Conservation (phyloP, 2,888 invertebrate species). For the Elmis aenea region DNA sequence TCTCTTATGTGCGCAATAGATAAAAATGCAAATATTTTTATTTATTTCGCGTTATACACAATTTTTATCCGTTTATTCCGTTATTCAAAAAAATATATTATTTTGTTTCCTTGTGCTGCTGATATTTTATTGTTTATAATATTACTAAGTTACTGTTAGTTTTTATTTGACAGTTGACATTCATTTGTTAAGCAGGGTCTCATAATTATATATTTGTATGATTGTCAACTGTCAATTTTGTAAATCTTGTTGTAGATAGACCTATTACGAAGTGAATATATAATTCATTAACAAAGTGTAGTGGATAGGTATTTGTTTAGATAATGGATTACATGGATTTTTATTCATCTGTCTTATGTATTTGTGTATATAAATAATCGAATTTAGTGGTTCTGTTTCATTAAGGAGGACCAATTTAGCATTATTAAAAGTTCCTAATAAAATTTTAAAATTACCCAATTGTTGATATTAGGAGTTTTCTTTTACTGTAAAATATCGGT, state of each 20-base stretch:
- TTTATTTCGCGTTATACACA: too few species aligned
- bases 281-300: slow-evolving; percentile 30
- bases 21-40: too few species aligned
- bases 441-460: slow-evolving; percentile 20
- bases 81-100: too few species aligned
- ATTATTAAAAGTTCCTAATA: slow-evolving; percentile 43
- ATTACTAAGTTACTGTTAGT: too few species aligned
- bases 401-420: slow-evolving; percentile 44
- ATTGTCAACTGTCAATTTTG: slow-evolving; percentile 39
- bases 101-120: not conserved
- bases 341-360: slow-evolving; percentile 36
- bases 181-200: slow-evolving; percentile 48
- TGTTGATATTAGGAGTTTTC: slow-evolving; percentile 25
- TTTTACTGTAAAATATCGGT: not conserved
- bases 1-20: not conserved
- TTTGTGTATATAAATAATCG: slow-evolving; percentile 37
- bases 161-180: slow-evolving; percentile 38
- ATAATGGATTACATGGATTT: slow-evolving; percentile 32
- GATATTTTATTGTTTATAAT: not conserved
- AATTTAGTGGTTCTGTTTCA: slow-evolving; percentile 37
- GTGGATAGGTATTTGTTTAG: slow-evolving; percentile 37
- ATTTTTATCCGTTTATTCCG: too few species aligned
- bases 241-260: slow-evolving; percentile 41
- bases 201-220: slow-evolving; percentile 45
- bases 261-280: slow-evolving; percentile 32